Percentiles rank a stretch among this genome's conserved stretches.
Conservation (phyloP, 2,888 invertebrate species). For the Clanis bilineata region DNA sequence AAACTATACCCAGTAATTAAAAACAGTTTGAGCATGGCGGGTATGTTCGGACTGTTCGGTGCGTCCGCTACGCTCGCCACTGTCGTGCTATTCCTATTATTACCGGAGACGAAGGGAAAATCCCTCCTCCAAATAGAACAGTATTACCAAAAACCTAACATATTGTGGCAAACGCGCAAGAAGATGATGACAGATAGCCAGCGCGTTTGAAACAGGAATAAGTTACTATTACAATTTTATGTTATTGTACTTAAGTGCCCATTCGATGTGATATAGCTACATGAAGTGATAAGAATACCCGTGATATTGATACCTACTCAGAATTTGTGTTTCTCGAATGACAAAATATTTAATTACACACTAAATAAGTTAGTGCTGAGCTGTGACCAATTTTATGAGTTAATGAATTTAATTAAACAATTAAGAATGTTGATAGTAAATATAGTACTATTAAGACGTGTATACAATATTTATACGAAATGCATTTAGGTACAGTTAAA, state of each 20-base stretch:
- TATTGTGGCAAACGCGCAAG: slow-evolving; percentile 82
- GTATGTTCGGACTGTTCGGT: slow-evolving; percentile 88
- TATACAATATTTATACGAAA: neutral
- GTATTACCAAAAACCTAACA: slow-evolving; percentile 86
- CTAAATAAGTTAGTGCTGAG: neutral
- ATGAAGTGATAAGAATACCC: slow-evolving; percentile 10
- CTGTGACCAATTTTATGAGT: neutral
- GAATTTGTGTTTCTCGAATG: neutral
- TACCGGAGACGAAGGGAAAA: slow-evolving; percentile 89
- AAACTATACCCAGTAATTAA: slow-evolving; percentile 87
- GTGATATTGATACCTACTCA: slow-evolving; percentile 14
- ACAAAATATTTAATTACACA: neutral
- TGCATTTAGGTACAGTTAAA: slow-evolving; percentile 1
- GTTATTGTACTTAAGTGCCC: slow-evolving; percentile 30
- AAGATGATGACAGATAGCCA: slow-evolving; percentile 49
- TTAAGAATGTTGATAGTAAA: neutral
- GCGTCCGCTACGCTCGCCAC: slow-evolving; percentile 83
- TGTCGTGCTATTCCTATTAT: slow-evolving; percentile 84
- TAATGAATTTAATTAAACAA: neutral
- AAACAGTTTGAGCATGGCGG: slow-evolving; percentile 83
- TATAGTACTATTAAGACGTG: neutral
- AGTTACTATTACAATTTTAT: slow-evolving; percentile 24
- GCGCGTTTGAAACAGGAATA: slow-evolving; percentile 45
- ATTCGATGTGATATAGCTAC: slow-evolving; percentile 25
- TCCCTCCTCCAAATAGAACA: slow-evolving; percentile 89